Conservation (phyloP, 2,797 vertebrate species). For the Chelon auratus region DNA sequence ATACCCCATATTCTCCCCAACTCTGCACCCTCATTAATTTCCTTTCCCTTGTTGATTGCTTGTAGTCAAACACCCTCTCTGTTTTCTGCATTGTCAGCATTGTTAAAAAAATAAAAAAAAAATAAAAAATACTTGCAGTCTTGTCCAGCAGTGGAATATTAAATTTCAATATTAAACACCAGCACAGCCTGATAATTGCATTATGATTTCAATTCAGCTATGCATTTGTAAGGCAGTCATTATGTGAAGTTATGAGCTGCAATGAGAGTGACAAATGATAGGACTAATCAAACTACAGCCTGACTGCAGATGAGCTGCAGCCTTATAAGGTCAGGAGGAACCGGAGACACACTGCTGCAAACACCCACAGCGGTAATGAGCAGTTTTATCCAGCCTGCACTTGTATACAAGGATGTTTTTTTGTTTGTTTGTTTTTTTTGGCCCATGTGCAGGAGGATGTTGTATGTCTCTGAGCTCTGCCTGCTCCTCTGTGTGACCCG, state of each 20-base stretch:
- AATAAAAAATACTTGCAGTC: constrained; percentile 31
- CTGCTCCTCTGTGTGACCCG: constrained; percentile 42
- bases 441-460: constrained; percentile 15
- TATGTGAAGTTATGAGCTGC: constrained; percentile 38
- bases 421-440: background rate
- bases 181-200: constrained; percentile 50
- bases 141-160: constrained; percentile 40
- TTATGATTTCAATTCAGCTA: constrained; percentile 62
- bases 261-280: constrained; percentile 64
- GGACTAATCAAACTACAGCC: constrained; percentile 48
- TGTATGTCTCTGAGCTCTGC: constrained; percentile 28
- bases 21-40: constrained; percentile 36
- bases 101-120: constrained; percentile 2
- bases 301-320: constrained; percentile 58
- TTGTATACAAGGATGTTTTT: constrained; percentile 6
- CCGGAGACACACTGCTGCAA: constrained; percentile 29
- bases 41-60: constrained; percentile 14
- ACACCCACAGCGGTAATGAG: constrained; percentile 16
- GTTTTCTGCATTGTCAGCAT: constrained; percentile 25
- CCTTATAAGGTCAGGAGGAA: constrained; percentile 61
- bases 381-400: constrained; percentile 19
- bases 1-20: constrained; percentile 23
- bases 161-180: too few species aligned
- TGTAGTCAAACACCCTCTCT: constrained; percentile 16
- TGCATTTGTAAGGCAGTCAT: constrained; percentile 44